Base-by-base conservation (phyloP, 2,797 vertebrate genomes). In the Coilia nasus region DNA sequence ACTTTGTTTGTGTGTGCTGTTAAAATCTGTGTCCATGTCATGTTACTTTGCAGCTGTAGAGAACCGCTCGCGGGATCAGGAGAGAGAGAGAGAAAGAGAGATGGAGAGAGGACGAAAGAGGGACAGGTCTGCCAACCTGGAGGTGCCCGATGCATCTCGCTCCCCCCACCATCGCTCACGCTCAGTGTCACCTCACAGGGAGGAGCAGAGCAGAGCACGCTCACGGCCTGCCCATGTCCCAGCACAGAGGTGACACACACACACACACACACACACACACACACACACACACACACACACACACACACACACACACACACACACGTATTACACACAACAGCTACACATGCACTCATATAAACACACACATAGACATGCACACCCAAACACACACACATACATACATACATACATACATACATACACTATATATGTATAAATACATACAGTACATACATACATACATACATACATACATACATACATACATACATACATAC, bases 101-200 rank as follows among this genome's bases (percentile, higher is more conserved):
- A 57, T 82, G 84, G 94, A 95, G 92, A 92, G 94, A 81, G 94
- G 93, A 84, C 90, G 93, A 59, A 87, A 87, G 35, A 87, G 84
- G 44, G 95, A 95, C 83, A 92, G 93, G 56, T 91, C 95, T 62
- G 96, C 97, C 47, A 98, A 97, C n/a, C 93, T 99, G 93, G 97
- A 97, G 93, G 98, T 99, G 88, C 98, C 98, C 47, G 97, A 99
- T 12, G 97, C 97, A 90, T 97, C 98, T 91, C 97, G 97, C 94
- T 90, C 95, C 28, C 93, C 96, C 3, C 97, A 98, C 92, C 96
- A 99, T 90, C 98, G 98, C 85, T 99, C 98, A 14, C 97, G 98
- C 86, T 99, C 98, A 0, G 98, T 98, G 71, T 99, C 98, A 89
- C 98, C 98, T 87, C 97, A 97, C 91, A 97, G 98, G 82, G 97